A percentile compares a stretch with the other conserved stretches of the same genome.
phyloP scores from a whole-genome alignment of 1,140 invertebrate species.

The Piezodorus guildinii region DNA sequence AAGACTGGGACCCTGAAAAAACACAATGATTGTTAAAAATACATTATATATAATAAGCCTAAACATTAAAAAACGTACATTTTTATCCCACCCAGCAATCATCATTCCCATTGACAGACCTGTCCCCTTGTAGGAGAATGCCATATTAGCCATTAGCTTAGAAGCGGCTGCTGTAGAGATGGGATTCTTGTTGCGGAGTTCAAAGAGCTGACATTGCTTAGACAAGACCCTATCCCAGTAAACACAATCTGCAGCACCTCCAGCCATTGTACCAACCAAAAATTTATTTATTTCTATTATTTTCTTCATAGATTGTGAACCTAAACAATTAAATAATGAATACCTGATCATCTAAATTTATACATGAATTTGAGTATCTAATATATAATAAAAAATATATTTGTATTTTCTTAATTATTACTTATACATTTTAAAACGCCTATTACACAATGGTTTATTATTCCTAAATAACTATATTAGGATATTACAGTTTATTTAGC shows the following conservation, averaged over 20 bases:
- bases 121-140: slow-evolving; percentile 92
- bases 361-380: too few species aligned
- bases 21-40: neutral
- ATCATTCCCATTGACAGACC: slow-evolving; percentile 79
- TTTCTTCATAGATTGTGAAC: slow-evolving; percentile 91
- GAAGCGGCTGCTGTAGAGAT: slow-evolving; percentile 97
- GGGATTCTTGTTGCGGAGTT: slow-evolving; percentile 86
- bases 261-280: slow-evolving; percentile 76
- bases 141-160: slow-evolving; percentile 95
- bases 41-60: neutral
- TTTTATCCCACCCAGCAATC: slow-evolving; percentile 95
- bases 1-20: slow-evolving; percentile 69
- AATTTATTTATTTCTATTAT: slow-evolving; percentile 97
- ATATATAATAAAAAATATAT: too few species aligned
- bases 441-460: too few species aligned
- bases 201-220: slow-evolving; percentile 91
- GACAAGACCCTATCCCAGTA: slow-evolving; percentile 95
- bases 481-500: too few species aligned
- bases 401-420: too few species aligned
- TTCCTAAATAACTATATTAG: too few species aligned
- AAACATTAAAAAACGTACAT: slow-evolving; percentile 38
- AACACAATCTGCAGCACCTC: slow-evolving; percentile 92
- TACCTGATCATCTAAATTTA: too few species aligned
- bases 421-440: too few species aligned
- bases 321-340: slow-evolving; percentile 34